Conservation (phyloP, 2,888 invertebrate species). For the Heterodera filipjevi region DNA sequence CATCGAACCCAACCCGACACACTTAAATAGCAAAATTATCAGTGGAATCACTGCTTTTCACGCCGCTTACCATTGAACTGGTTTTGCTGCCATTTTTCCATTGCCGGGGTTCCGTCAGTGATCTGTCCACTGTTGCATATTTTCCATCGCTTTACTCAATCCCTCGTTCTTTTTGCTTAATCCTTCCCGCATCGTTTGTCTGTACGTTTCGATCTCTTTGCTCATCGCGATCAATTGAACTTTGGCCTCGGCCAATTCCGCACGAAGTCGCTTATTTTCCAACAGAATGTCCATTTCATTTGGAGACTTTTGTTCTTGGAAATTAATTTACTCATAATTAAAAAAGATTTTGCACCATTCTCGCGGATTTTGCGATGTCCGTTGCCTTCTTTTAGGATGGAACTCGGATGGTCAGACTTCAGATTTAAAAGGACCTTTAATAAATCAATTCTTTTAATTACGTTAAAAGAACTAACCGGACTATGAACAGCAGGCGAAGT, state of each 20-base stretch:
- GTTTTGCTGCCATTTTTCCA: neutral
- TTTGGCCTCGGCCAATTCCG: conserved; percentile 1
- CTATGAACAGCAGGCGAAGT: neutral
- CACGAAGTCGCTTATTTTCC: neutral
- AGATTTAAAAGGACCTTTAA: neutral
- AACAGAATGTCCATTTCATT: neutral
- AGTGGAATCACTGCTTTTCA: neutral
- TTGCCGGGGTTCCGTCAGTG: neutral
- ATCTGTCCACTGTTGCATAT: neutral
- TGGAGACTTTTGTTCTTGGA: neutral
- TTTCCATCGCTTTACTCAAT: neutral
- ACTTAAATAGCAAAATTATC: too few species aligned
- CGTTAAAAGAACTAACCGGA: neutral
- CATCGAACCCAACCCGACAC: neutral
- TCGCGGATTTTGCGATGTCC: neutral
- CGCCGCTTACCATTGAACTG: neutral
- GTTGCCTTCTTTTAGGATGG: neutral
- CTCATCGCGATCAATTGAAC: neutral
- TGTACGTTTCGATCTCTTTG: neutral
- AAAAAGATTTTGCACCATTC: neutral
- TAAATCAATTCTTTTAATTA: too few species aligned
- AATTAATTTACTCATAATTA: neutral
- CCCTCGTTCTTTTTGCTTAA: neutral
- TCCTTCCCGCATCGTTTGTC: neutral
- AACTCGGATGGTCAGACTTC: neutral